phyloP scores from a whole-genome alignment of 2,797 vertebrate genomes.

The Pangasius larnaudii region DNA sequence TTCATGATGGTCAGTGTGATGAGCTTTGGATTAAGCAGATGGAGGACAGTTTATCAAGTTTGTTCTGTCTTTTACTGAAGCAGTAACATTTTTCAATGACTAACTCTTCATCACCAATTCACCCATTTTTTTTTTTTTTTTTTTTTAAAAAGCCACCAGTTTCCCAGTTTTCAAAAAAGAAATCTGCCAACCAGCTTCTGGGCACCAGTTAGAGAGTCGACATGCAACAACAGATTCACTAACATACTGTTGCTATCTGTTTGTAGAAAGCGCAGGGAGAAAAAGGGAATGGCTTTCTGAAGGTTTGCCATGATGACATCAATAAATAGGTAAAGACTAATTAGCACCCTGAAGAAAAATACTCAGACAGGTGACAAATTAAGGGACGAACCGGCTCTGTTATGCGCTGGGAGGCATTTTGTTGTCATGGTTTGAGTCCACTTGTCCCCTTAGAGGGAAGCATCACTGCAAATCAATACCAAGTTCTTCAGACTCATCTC shows the following conservation, averaged over 20 bases:
- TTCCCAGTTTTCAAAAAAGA: not conserved
- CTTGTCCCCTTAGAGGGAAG: not conserved
- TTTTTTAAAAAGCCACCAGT: too few species aligned
- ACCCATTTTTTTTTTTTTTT: too few species aligned
- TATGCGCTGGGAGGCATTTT: not conserved
- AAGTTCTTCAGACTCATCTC: not conserved
- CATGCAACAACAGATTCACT: not conserved
- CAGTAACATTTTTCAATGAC: not conserved
- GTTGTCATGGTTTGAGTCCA: too few species aligned
- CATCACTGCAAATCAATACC: not conserved
- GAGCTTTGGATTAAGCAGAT: not conserved
- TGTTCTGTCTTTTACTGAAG: not conserved
- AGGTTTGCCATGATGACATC: not conserved
- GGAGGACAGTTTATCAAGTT: not conserved
- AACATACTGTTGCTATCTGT: too few species aligned
- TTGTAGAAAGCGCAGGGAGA: too few species aligned
- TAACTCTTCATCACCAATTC: not conserved
- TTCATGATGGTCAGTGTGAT: not conserved
- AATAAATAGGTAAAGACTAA: not conserved
- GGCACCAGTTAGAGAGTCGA: not conserved
- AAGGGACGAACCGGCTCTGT: not conserved
- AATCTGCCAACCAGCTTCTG: not conserved
- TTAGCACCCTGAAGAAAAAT: not conserved
- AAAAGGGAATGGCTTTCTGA: not conserved
- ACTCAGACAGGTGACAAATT: not conserved